Percentiles rank a stretch among this genome's conserved stretches.
phyloP scores from a whole-genome alignment of 2,113 vertebrate genomes.

The Spizaetus ornatus region DNA sequence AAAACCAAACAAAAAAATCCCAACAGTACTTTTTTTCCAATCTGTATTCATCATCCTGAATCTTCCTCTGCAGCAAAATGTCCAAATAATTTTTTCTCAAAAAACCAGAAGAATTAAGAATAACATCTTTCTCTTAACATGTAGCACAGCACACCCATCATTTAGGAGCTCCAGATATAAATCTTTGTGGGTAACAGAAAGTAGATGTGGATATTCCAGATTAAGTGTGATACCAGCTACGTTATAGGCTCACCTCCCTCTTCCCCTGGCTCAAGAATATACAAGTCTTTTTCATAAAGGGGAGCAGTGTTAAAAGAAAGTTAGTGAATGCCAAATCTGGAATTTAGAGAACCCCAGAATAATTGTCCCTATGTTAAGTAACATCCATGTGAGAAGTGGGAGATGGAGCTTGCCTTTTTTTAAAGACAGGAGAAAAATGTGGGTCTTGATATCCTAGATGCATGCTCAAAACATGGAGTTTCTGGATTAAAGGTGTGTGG shows the following conservation, averaged over 20 bases:
- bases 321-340: background rate
- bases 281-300: background rate
- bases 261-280: background rate
- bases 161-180: background rate
- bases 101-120: background rate
- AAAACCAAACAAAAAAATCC: background rate
- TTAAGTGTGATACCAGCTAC: background rate
- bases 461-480: background rate
- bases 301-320: background rate
- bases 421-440: background rate
- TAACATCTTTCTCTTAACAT: background rate
- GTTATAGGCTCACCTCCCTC: background rate
- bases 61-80: background rate
- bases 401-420: background rate
- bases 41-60: background rate
- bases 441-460: background rate
- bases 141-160: background rate
- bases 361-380: background rate
- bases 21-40: background rate
- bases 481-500: background rate
- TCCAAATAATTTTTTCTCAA: background rate
- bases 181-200: background rate
- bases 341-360: background rate
- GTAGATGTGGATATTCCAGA: background rate
- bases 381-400: background rate